Base-by-base conservation (phyloP, 2,113 vertebrate species). In the Isichthys henryi region DNA sequence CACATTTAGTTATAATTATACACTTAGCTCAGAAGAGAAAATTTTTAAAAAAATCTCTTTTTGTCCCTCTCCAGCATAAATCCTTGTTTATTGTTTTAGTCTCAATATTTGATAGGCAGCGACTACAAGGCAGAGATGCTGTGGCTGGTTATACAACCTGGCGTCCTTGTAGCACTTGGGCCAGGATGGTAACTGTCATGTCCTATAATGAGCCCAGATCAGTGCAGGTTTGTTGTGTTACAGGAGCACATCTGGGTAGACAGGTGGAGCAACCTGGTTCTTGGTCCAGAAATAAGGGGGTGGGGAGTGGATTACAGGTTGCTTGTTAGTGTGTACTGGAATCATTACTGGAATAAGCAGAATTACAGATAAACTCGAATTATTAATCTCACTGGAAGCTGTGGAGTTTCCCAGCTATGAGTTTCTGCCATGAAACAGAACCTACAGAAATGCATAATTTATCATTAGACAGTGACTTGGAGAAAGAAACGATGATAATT, bases 341-440 rank as follows among this genome's bases (percentile, higher is more conserved):
- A n/a, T 70, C 39, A 46, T 48, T 48, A 11, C 46, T 48, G 23
- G 43, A 46, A 49, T 62, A 49, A 27, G 62, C 46, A 21, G n/a
- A 88, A 74, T n/a, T 45, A 48, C 39, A 74, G 87, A 74, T 49
- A 48, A 88, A 88, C n/a, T 23, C 48, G 13, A 86, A 86, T 86
- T 49, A 70, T 66, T 43, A 87, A 58, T 19, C 23, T 19, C 45
- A 49, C 5, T 9, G 46, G 46, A 74, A 27, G 87, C 39, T 2
- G 7, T 15, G 45, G 11, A 10, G 3, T 88, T 70, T 17, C 35
- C n/a, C 86, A 45, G 15, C 45, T 15, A 0, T 10, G 46, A 74
- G 46, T 70, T 56, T 31, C 23, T 17, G 21, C n/a, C 21, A 49
- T 13, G 43, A 27, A 70, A 52, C 10, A 48, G 58, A 46, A 8